These are phyloP conservation scores for Drosophila prostipennis DNA, from an alignment of 2,888 invertebrate species.

Conservation along the genomic window DNA sequence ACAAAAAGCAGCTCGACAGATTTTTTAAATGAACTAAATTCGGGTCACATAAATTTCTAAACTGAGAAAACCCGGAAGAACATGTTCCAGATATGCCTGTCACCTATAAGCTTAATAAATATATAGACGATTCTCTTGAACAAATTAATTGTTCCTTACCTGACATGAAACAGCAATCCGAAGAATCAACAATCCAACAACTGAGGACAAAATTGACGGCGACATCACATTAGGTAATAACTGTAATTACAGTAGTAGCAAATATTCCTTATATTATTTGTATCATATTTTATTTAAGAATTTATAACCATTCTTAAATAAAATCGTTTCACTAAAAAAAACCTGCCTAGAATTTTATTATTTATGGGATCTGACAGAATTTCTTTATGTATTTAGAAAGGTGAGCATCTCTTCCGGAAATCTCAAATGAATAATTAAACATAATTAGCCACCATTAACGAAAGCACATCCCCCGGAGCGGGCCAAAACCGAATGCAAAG, in stretches of 20 bases:
- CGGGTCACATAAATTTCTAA: too few species aligned
- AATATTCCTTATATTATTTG: too few species aligned
- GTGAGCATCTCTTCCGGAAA: conserved; percentile 7
- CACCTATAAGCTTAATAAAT: neutral
- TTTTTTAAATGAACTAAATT: too few species aligned
- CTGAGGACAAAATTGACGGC: neutral
- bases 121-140: neutral
- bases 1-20: too few species aligned
- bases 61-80: too few species aligned
- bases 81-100: too few species aligned
- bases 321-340: neutral
- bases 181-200: neutral
- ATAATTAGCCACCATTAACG: conserved; percentile 77
- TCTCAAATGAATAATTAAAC: conserved; percentile 74
- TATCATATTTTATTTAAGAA: too few species aligned
- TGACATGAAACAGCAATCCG: neutral
- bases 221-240: neutral
- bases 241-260: neutral
- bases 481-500: conserved; percentile 41
- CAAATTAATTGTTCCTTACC: neutral
- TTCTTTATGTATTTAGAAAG: neutral
- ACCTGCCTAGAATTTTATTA: too few species aligned
- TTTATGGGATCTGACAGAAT: neutral
- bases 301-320: neutral
- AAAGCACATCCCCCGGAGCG: conserved; percentile 23